Evolutionary conservation across 2,113 vertebrate species (phyloP).

Genomic region (Bambusicola thoracicus): DNA sequence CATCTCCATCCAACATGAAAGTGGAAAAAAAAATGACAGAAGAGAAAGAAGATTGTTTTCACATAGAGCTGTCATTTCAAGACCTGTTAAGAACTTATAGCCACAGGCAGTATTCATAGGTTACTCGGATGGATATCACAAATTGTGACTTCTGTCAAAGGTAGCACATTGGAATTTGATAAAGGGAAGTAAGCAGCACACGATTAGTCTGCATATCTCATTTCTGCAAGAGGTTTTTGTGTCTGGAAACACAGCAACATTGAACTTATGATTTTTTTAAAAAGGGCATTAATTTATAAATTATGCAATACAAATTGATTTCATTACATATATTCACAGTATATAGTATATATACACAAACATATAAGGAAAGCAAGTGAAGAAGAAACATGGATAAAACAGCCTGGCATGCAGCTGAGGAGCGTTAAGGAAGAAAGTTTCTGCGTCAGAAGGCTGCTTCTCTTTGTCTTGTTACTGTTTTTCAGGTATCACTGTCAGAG

Average conservation of each 20-base stretch:
- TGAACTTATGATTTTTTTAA: not conserved
- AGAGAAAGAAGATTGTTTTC: not conserved
- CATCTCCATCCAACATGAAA: not conserved
- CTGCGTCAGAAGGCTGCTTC: not conserved
- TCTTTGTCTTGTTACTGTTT: not conserved
- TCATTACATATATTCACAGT: not conserved
- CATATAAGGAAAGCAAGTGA: not conserved
- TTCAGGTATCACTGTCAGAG: not conserved
- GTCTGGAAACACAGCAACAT: accelerated
- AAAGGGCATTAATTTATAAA: not conserved
- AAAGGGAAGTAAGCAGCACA: not conserved
- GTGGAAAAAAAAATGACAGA: not conserved
- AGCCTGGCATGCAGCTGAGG: accelerated
- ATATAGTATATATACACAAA: not conserved
- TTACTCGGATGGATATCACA: not conserved
- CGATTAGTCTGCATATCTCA: accelerated
- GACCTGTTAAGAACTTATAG: not conserved
- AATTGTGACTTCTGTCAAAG: not conserved
- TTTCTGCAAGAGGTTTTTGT: not conserved
- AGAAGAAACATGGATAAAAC: not conserved
- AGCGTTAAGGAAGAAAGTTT: not conserved
- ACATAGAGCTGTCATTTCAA: not conserved
- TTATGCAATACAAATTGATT: not conserved
- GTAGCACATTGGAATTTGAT: accelerated
- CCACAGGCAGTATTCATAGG: not conserved